Evolutionary conservation across 2,113 vertebrate genomes (phyloP), one percentile per base, ranked within the genome.

Genomic region (Aramus guarauna): DNA sequence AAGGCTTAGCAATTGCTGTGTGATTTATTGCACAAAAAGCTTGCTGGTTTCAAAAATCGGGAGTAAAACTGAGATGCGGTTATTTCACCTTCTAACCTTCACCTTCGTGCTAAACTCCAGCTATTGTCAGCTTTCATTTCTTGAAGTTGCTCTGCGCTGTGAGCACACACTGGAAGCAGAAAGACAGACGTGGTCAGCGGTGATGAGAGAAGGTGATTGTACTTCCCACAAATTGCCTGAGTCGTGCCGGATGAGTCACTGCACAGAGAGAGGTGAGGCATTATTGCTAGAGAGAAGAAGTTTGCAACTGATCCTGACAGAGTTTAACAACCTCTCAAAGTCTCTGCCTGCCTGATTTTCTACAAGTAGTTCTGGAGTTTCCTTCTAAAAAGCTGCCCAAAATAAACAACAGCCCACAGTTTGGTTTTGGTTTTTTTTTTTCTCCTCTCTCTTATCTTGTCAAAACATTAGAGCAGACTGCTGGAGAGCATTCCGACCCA

Each of bases 61-160:
- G 86, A 76, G 41, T 37, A 66, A 87, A 76, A 34, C 13, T 0
- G 32, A 76, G 66, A 37, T 5, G 52, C 88, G 63, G 69, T 45
- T 73, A 32, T 83, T 83, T 95, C 89, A 88, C 94, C 84, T 90
- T 15, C 41, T 69, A 47, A 94, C 94, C 96, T 76, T 67, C 0
- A 0, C 91, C 94, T 95, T 64, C 76, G 66, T 1, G 0, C 53
- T 7, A 9, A 92, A 43, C 85, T 74, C 64, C 52, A 56, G 64
- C 47, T 69, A 30, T 66, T 95, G 96, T 93, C 92, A 83, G 53
- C 72, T 92, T 66, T 74, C 37, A 82, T 95, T 95, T 95, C 78
- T 86, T 59, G 56, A 15, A 90, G 78, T n/a, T 43, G 5, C 45
- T 88, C 76, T 50, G 75, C 16, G 37, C 74, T 77, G 66, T 27